Base-by-base conservation (phyloP, 2,888 invertebrate species). In the Uloborus plumipes region DNA sequence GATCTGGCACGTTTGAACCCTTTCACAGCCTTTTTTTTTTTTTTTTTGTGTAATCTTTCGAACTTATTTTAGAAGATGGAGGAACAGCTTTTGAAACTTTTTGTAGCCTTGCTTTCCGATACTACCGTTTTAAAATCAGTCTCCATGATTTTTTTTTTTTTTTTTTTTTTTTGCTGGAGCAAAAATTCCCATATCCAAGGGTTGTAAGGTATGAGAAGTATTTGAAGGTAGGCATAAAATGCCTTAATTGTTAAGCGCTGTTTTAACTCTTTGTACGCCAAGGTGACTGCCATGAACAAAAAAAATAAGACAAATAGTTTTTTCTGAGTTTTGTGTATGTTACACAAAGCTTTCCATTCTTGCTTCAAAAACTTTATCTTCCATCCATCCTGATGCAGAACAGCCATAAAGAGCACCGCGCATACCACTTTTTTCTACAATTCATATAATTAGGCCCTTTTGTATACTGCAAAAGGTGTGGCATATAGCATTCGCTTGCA, bases 181-280 rank as follows among this genome's bases (percentile, higher is more conserved):
- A 61, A 71, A 71, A 18, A 71, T 61, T 49, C 71, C 61, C n/a
- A 71, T 50, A 71, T 71, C 71, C 13, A 59, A 49, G 0, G 71
- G 61, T n/a, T 71, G 61, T 61, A 59, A 59, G 18, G 49, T 61
- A 71, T 71, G 71, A 26, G 47, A 7, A 3, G 59, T 61, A 58
- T 71, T 71, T 20, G 61, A 31, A 26, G 16, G 61, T 26, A 61
- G 71, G 6, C 59, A 61, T 20, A 49, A 49, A 59, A 71, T 49
- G 22, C 59, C 16, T 61, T 59, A 11, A 20, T 71, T 71, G 71
- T 71, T 61, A 2, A 59, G 39, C 2, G 49, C 59, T n/a, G 1
- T 47, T 61, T 71, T 61, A 18, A 55, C 58, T 26, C n/a, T 39
- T 16, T 49, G 22, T 61, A 71, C 9, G 61, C 61, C n/a, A n/a